These are phyloP conservation scores for Rousettus madagascariensis DNA, from an alignment of 2,797 vertebrate genomes.

Conservation along the genomic window DNA sequence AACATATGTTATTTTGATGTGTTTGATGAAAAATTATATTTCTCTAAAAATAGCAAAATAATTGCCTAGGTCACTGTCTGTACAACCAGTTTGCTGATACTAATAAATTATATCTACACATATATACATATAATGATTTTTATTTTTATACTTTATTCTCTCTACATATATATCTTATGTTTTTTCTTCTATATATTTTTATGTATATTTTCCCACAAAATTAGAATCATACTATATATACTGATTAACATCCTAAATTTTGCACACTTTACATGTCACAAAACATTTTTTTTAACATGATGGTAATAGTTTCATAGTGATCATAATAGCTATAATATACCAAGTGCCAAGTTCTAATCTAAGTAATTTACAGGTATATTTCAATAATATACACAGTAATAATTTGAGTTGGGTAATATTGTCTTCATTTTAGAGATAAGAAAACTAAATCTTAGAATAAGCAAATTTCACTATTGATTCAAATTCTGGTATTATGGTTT, in stretches of 20 bases:
- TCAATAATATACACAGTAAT: background rate
- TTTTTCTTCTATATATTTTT: background rate
- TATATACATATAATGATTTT: no score
- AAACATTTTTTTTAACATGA: background rate
- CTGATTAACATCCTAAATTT: background rate
- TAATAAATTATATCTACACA: background rate
- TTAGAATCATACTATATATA: background rate
- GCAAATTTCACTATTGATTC: background rate
- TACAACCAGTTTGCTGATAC: background rate
- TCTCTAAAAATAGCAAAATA: background rate
- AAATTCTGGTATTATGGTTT: background rate
- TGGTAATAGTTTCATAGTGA: background rate
- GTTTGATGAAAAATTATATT: background rate
- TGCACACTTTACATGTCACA: background rate
- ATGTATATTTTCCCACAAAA: background rate
- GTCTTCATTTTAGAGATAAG: constrained; percentile 16
- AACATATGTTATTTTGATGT: background rate
- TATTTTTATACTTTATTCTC: no score
- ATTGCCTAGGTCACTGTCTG: background rate
- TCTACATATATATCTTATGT: background rate
- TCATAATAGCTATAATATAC: background rate
- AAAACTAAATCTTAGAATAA: background rate
- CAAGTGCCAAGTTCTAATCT: background rate
- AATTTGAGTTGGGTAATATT: background rate
- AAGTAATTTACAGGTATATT: background rate